phyloP scores from a whole-genome alignment of 2,888 invertebrate genomes.

The Tetrapedia diversipes region DNA sequence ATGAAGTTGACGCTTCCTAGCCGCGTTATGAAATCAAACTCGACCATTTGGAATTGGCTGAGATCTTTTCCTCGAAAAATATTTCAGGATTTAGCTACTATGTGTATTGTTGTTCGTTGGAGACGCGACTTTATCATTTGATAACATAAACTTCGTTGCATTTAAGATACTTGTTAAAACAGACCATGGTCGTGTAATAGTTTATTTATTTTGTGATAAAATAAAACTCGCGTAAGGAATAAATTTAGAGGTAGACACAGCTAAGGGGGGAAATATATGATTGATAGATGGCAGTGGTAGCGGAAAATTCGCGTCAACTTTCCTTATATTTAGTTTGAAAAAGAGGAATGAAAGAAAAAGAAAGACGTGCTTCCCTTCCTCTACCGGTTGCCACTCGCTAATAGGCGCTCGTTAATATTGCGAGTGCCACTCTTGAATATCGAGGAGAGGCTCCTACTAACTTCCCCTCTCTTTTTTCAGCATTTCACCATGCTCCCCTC shows the following conservation, averaged over 20 bases:
- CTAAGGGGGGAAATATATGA: too few relatives aligned
- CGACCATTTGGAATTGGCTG: constrained; percentile 11
- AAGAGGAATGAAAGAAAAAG: constrained; percentile 3
- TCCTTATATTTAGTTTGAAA: constrained; percentile 33
- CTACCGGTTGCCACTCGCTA: constrained; percentile 51
- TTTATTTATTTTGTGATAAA: too few relatives aligned
- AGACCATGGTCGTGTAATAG: too few relatives aligned
- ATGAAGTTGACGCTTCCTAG: constrained; percentile 29
- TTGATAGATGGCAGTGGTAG: constrained; percentile 18
- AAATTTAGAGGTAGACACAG: too few relatives aligned
- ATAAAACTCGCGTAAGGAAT: too few relatives aligned
- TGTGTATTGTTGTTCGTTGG: not conserved
- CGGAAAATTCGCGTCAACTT: constrained; percentile 33
- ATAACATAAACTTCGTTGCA: not conserved
- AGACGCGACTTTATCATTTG: not conserved
- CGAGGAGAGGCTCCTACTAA: constrained; percentile 49
- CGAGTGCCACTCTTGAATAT: constrained; percentile 60
- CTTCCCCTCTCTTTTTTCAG: constrained; percentile 46
- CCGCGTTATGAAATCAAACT: constrained; percentile 30
- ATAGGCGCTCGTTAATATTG: constrained; percentile 63
- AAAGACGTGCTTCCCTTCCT: constrained; percentile 47
- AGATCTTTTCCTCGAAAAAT: not conserved
- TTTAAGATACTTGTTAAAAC: too few relatives aligned
- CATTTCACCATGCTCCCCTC: constrained; percentile 24
- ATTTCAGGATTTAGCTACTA: not conserved